Base-by-base conservation (phyloP, 2,888 invertebrate genomes). In the Carterocephalus palaemon region DNA sequence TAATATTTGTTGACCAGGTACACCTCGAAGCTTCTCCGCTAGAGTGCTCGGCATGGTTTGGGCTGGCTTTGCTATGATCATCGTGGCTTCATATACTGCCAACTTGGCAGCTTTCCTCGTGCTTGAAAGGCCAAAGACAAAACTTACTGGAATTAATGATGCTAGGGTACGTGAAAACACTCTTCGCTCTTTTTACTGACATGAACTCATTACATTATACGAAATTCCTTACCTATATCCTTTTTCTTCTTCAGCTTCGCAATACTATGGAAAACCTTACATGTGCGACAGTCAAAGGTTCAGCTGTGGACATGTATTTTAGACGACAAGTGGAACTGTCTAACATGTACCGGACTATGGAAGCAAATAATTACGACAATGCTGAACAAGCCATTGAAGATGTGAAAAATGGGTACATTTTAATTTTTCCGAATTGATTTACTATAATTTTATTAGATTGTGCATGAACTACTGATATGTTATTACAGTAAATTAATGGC, bases 1-100 rank as follows among this genome's bases (percentile, higher is more conserved):
- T n/a, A n/a, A n/a, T n/a, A n/a, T n/a, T n/a, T n/a, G n/a, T n/a
- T n/a, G n/a, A n/a, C 16, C 54, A 96, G 96, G 96, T 38, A 99
- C 99, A 5, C 99, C 99, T 1, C 88, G 99, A 54, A 98, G 98
- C 82, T 99, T 99, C 80, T 97, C 98, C 42, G 99, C 99, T 2
- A 91, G 99, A 46, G 99, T 99, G 0, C 88, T 99, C 13, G 99
- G 99, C 13, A 99, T 99, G 96, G 99, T 99, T 2, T 99, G 99
- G 99, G 99, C 99, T 34, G 99, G 99, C 45, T 99, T 99, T 81
- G 98, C 99, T 9, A 99, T 99, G 99, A 99, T 99, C 64, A 99
- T 99, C 69, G 99, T 99, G 1, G 99, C 99, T 39, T 99, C 99
- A 0, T 99, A 99, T 81, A 99, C 99, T 75, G 99, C 99, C 75